Evolutionary conservation across 2,888 invertebrate species (phyloP).

Genomic region (Chloromyia formosa): DNA sequence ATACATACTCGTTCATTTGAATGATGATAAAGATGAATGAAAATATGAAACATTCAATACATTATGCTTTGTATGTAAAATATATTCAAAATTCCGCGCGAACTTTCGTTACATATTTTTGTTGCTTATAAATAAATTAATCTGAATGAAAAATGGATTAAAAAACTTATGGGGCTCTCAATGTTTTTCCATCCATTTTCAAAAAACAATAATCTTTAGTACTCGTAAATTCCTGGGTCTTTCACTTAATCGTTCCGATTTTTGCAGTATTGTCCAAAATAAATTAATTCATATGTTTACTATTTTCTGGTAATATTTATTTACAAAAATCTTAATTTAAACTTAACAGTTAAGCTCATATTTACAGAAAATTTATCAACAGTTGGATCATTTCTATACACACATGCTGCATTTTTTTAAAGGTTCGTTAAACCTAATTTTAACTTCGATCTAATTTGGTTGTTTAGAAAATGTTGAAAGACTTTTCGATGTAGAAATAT

Average conservation of each 20-base stretch:
- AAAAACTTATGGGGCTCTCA: conserved; percentile 51
- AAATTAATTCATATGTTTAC: conserved; percentile 9
- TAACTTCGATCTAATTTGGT: too few relatives aligned
- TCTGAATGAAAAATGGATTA: conserved; percentile 46
- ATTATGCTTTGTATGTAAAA: too few relatives aligned
- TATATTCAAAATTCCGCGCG: too few relatives aligned
- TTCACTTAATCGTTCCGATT: not conserved
- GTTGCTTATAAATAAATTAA: not conserved
- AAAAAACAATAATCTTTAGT: conserved; percentile 4
- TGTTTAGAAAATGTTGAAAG: too few relatives aligned
- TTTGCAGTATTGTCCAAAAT: conserved; percentile 14
- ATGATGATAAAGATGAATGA: too few relatives aligned
- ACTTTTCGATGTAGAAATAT: too few relatives aligned
- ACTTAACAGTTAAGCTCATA: not conserved
- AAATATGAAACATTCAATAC: too few relatives aligned
- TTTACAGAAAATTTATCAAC: not conserved
- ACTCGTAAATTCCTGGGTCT: too few relatives aligned
- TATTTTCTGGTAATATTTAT: not conserved
- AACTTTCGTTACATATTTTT: too few relatives aligned
- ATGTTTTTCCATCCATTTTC: conserved; percentile 49
- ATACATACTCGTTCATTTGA: too few relatives aligned
- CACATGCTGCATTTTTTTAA: not conserved
- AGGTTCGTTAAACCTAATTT: too few relatives aligned
- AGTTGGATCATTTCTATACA: not conserved
- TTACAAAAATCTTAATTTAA: not conserved